Conservation (phyloP, 1,140 invertebrate genomes). For the Hycleus cichorii region DNA sequence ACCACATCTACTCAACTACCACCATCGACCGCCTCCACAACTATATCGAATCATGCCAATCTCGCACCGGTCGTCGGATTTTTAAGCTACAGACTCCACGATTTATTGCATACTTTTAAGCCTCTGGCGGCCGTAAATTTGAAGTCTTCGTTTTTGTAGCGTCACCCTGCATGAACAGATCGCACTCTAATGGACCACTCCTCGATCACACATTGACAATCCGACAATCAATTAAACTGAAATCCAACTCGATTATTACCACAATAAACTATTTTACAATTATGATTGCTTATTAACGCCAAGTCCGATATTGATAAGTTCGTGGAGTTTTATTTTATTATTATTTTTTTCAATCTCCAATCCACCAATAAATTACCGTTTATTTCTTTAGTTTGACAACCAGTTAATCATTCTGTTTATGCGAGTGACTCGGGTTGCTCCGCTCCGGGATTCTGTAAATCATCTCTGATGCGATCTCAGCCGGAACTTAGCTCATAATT, state of each 20-base stretch:
- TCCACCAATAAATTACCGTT: constrained; percentile 38
- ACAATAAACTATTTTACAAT: too few species aligned
- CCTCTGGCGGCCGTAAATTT: constrained; percentile 30
- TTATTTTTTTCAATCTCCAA: constrained; percentile 17
- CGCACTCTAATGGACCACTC: constrained; percentile 22
- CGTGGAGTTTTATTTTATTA: constrained; percentile 29
- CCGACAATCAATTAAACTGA: too few species aligned
- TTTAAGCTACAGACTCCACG: constrained; percentile 27
- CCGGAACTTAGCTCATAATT: constrained; percentile 34
- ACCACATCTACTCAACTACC: too few species aligned
- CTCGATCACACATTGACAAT: too few species aligned
- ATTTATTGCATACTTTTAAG: constrained; percentile 36
- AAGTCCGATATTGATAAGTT: constrained; percentile 39
- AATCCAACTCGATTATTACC: too few species aligned
- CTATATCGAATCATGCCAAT: constrained; percentile 29
- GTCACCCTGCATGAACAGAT: constrained; percentile 28
- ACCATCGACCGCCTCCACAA: constrained; percentile 2
- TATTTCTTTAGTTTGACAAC: constrained; percentile 41
- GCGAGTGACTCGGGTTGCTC: constrained; percentile 34
- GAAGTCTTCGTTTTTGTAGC: constrained; percentile 28
- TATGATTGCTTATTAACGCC: constrained; percentile 34
- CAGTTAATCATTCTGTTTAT: constrained; percentile 41
- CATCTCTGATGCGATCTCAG: constrained; percentile 33
- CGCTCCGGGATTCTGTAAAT: constrained; percentile 34
- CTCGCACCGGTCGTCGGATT: constrained; percentile 24